These are phyloP conservation scores for Lacerta viridis DNA, from an alignment of 2,797 vertebrate genomes.

Conservation along the genomic window DNA sequence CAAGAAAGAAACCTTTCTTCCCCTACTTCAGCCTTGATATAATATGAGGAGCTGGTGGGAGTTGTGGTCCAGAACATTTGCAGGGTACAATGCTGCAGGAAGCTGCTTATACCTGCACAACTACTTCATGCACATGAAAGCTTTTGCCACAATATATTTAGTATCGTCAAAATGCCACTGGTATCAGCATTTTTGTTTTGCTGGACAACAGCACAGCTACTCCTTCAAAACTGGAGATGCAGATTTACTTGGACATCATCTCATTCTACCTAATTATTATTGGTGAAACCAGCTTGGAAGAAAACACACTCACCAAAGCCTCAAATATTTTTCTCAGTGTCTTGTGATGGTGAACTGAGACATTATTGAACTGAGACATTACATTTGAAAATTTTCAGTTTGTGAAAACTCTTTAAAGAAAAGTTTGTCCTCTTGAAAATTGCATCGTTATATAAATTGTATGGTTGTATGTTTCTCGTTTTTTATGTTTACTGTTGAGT, in stretches of 20 bases:
- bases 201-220: not conserved
- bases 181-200: not conserved
- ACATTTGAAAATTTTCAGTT: no score
- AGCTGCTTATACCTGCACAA: not conserved
- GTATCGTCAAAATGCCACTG: not conserved
- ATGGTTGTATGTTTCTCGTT: no score
- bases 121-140: not conserved
- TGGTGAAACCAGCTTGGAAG: not conserved
- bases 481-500: no score
- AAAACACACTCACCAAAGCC: not conserved
- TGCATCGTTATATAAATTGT: no score
- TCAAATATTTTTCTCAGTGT: slow-evolving; percentile 4
- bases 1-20: no score
- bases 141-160: not conserved
- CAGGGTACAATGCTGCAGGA: no score
- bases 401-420: no score
- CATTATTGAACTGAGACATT: no score
- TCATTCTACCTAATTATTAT: not conserved
- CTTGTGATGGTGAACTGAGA: not conserved
- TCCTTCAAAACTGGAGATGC: not conserved
- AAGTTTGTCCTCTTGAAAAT: no score
- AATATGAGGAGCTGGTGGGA: no score
- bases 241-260: not conserved
- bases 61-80: no score
- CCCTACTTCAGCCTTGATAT: not conserved